A percentile compares a stretch with the other conserved stretches of the same genome.
phyloP scores from a whole-genome alignment of 2,797 vertebrate genomes.

The Sternarchorhynchus goeldii region DNA sequence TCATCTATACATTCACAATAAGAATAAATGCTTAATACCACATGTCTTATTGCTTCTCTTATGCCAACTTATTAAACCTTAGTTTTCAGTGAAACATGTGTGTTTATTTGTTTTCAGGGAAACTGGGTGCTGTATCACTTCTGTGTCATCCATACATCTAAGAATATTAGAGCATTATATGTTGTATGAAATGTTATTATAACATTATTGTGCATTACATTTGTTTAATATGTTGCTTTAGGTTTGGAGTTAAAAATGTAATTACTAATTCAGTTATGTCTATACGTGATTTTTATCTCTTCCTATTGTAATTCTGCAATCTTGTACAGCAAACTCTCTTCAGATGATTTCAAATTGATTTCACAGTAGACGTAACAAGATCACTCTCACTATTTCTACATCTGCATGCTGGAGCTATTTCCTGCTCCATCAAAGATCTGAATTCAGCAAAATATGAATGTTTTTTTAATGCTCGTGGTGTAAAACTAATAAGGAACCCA shows the following conservation, averaged over 20 bases:
- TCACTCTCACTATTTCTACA: background rate
- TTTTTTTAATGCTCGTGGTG: background rate
- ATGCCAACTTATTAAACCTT: too few relatives aligned
- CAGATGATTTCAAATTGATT: background rate
- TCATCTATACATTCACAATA: too few relatives aligned
- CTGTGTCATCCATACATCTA: background rate
- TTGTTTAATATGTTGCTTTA: too few relatives aligned
- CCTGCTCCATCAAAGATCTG: background rate
- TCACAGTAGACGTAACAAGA: background rate
- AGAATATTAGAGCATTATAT: too few relatives aligned
- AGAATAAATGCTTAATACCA: too few relatives aligned
- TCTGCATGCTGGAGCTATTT: background rate
- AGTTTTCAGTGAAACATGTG: background rate
- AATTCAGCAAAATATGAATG: background rate
- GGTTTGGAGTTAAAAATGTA: too few relatives aligned
- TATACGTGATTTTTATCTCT: too few relatives aligned
- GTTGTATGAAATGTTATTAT: too few relatives aligned
- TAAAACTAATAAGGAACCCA: conserved; percentile 11
- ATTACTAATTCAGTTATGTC: too few relatives aligned
- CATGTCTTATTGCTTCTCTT: too few relatives aligned
- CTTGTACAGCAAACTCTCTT: background rate
- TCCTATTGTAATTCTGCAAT: too few relatives aligned
- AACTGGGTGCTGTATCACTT: background rate
- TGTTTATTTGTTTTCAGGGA: background rate
- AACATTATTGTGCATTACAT: too few relatives aligned